phyloP scores from a whole-genome alignment of 2,888 invertebrate species.

The Cataglyphis rosenhaueri region DNA sequence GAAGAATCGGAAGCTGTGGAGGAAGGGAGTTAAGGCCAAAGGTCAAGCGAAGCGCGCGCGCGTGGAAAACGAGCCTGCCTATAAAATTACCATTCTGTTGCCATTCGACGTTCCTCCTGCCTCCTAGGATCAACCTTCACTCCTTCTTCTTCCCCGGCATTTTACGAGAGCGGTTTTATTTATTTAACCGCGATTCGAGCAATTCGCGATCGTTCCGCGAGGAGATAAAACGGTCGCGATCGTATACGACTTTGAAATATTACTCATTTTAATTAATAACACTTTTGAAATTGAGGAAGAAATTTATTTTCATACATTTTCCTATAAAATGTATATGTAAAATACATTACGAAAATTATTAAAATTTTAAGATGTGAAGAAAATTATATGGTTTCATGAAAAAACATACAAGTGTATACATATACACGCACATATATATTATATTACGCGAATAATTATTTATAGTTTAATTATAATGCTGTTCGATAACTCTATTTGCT shows the following conservation, averaged over 20 bases:
- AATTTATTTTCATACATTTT: not conserved
- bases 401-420: not conserved
- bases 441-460: not conserved
- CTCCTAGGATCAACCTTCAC: not conserved
- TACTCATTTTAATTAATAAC: not conserved
- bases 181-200: conserved; percentile 34
- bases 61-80: conserved; percentile 58
- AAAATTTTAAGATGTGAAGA: not conserved
- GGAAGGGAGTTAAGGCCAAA: conserved; percentile 47
- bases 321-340: not conserved
- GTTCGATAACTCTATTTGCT: not conserved
- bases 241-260: not conserved
- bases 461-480: conserved; percentile 11
- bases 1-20: conserved; percentile 69
- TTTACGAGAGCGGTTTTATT: conserved; percentile 34
- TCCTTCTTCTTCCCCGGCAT: not conserved
- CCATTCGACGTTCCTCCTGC: conserved; percentile 32
- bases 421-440: not conserved
- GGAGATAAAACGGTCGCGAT: conserved; percentile 8
- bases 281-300: not conserved
- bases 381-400: conserved; percentile 28
- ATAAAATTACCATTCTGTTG: conserved; percentile 63
- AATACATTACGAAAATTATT: not conserved
- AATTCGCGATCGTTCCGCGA: conserved; percentile 16
- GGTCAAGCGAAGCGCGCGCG: conserved; percentile 49